Evolutionary conservation across 2,888 invertebrate species (phyloP).

Genomic region (Leptopterna dolabrata): DNA sequence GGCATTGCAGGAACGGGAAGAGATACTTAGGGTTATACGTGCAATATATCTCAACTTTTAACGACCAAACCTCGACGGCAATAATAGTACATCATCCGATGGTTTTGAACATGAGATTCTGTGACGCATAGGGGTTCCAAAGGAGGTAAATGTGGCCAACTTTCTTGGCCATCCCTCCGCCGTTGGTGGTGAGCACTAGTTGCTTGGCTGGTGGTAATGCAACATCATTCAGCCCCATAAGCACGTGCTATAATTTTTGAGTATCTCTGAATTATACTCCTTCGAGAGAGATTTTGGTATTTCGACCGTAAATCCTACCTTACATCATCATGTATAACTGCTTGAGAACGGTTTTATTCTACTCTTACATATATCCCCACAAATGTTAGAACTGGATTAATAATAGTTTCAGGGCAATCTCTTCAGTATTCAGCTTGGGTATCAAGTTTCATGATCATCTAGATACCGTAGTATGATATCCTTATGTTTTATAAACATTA

Average conservation of each 20-base stretch:
- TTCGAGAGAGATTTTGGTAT: neutral
- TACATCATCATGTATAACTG: neutral
- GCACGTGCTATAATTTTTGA: neutral
- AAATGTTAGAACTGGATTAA: too few relatives aligned
- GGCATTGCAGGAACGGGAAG: neutral
- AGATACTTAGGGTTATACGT: neutral
- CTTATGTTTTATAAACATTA: too few relatives aligned
- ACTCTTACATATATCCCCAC: neutral
- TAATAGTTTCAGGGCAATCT: too few relatives aligned
- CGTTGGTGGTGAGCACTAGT: neutral
- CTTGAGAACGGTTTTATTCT: neutral
- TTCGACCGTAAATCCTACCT: neutral
- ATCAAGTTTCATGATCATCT: too few relatives aligned
- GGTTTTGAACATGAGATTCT: constrained; percentile 3
- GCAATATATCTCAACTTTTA: constrained; percentile 25
- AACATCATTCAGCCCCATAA: neutral
- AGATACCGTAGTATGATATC: too few relatives aligned
- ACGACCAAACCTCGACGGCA: constrained; percentile 15
- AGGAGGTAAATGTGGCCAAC: neutral
- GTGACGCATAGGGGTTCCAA: neutral
- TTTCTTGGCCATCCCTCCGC: neutral
- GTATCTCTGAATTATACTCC: neutral
- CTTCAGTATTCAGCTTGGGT: too few relatives aligned
- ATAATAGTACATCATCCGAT: constrained; percentile 22
- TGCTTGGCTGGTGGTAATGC: neutral